phyloP scores from a whole-genome alignment of 30 jellyfish, hydroid and myxozoan species.

The Clytia hemisphaerica region DNA sequence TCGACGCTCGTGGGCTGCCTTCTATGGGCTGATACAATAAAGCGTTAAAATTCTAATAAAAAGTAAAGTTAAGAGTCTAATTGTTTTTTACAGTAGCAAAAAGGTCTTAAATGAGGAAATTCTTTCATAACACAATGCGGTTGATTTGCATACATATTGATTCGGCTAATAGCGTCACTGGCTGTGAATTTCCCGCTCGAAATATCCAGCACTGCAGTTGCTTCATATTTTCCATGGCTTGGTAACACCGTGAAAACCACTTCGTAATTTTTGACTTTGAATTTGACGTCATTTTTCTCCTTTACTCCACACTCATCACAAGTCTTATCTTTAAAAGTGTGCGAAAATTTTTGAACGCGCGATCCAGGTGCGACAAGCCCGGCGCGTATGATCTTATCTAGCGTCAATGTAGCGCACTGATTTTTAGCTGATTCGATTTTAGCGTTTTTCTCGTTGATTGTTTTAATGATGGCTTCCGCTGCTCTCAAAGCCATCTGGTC shows the following conservation, averaged over 20 bases:
- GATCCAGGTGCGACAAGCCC: constrained; percentile 19
- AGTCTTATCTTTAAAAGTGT: not conserved
- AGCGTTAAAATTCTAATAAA: too few relatives aligned
- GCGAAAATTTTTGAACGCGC: constrained; percentile 7
- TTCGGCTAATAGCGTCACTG: constrained; percentile 26
- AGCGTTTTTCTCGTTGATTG: constrained; percentile 8
- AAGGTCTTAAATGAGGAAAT: constrained; percentile 39
- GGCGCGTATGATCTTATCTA: constrained; percentile 14
- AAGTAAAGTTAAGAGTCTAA: too few relatives aligned
- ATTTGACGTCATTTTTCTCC: not conserved
- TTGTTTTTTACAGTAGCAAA: constrained; percentile 48
- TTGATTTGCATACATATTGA: constrained; percentile 40
- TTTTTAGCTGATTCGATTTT: not conserved
- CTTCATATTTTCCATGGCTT: constrained; percentile 47
- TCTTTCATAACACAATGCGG: constrained; percentile 30
- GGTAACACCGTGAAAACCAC: constrained; percentile 29
- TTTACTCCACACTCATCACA: constrained; percentile 31
- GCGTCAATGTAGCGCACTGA: constrained; percentile 5
- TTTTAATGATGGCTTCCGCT: constrained; percentile 22
- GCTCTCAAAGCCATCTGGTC: constrained; percentile 1
- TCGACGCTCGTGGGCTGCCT: too few relatives aligned
- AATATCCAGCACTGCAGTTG: not conserved
- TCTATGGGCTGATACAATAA: too few relatives aligned
- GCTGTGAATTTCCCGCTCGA: constrained; percentile 2
- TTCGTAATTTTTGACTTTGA: constrained; percentile 29